phyloP scores from a whole-genome alignment of 37 sponge, comb jelly and placozoan genomes.

The Oopsacas minuta region DNA sequence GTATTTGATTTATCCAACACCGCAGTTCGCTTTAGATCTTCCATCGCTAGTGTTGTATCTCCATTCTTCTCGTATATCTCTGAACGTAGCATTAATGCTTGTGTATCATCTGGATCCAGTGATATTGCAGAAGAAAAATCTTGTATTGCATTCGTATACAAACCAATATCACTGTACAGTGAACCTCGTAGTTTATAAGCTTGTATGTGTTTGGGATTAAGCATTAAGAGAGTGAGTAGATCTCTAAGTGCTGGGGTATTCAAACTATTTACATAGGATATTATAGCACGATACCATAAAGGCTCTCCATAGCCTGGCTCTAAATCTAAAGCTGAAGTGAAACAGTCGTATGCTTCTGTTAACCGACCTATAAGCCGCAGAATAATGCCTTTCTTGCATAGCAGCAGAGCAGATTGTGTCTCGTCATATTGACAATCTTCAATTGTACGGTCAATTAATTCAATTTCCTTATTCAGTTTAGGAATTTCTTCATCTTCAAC shows the following conservation, averaged over 20 bases:
- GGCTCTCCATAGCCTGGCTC: slow-evolving; percentile 4
- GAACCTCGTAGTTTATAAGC: not conserved
- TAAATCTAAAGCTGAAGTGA: not conserved
- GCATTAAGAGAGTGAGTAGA: not conserved
- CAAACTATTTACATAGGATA: not conserved
- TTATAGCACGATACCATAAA: not conserved
- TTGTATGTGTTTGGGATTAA: not conserved
- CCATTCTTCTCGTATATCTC: not conserved
- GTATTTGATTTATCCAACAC: not conserved
- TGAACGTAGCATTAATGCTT: slow-evolving; percentile 8
- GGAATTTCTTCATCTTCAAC: not conserved
- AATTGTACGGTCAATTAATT: not conserved
- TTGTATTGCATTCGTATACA: slow-evolving; percentile 40
- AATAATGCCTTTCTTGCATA: not conserved
- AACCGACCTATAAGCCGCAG: not conserved
- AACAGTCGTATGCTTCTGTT: not conserved
- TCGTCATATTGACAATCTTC: not conserved
- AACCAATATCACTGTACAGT: not conserved
- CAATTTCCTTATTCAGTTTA: not conserved
- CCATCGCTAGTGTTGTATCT: not conserved
- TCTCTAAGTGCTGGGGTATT: not conserved
- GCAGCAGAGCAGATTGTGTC: not conserved
- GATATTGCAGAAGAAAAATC: slow-evolving; percentile 78
- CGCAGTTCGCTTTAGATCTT: not conserved
- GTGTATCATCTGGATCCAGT: slow-evolving; percentile 45